phyloP scores from a whole-genome alignment of 2,888 invertebrate species.

The Campoplex nolae region DNA sequence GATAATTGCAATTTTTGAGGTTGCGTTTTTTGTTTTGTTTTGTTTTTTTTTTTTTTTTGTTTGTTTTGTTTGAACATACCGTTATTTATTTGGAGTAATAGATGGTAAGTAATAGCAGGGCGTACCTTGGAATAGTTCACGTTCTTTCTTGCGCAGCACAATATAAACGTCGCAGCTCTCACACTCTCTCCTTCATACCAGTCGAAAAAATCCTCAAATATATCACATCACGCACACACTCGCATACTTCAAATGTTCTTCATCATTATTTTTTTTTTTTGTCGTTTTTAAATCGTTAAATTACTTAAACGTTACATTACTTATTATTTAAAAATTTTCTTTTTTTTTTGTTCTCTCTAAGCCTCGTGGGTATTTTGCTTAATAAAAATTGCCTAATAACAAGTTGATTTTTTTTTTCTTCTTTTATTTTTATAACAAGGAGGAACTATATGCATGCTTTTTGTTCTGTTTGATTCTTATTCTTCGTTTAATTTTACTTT shows the following conservation, averaged over 20 bases:
- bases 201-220: constrained; percentile 66
- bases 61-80: constrained; percentile 78
- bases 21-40: constrained; percentile 71
- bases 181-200: constrained; percentile 79
- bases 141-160: constrained; percentile 85
- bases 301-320: constrained; percentile 68
- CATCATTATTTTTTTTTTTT: constrained; percentile 64
- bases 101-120: constrained; percentile 83
- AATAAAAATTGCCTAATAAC: constrained; percentile 82
- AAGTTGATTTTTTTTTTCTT: constrained; percentile 73
- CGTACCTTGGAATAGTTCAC: constrained; percentile 85
- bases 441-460: constrained; percentile 82
- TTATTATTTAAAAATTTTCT: constrained; percentile 50
- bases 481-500: constrained; percentile 43
- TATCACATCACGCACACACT: constrained; percentile 68
- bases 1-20: constrained; percentile 77
- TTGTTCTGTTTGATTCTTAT: constrained; percentile 55
- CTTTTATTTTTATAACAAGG: constrained; percentile 78
- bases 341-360: constrained; percentile 73
- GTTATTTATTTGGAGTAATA: constrained; percentile 82
- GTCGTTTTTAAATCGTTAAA: constrained; percentile 60
- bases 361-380: constrained; percentile 81
- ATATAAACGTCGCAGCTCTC: constrained; percentile 84
- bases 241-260: constrained; percentile 61
- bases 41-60: constrained; percentile 70